Evolutionary conservation across 2,888 invertebrate genomes (phyloP).

Genomic region (Poecilus cupreus): DNA sequence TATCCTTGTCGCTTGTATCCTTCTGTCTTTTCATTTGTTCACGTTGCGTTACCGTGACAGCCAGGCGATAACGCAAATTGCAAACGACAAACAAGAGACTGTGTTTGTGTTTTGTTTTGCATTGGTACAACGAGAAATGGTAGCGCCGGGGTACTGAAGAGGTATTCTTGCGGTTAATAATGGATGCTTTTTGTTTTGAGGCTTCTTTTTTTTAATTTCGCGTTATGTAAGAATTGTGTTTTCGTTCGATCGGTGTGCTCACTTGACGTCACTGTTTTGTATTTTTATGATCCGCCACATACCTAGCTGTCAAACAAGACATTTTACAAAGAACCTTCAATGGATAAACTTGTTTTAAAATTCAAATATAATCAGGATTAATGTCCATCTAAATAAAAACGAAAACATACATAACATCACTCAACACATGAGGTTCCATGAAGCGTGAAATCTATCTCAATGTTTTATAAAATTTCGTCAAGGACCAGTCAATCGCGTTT

Average conservation of each 20-base stretch:
- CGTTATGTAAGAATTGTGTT: background rate
- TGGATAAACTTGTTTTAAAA: too few relatives aligned
- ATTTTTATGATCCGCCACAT: background rate
- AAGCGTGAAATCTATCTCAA: too few relatives aligned
- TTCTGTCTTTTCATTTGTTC: slow-evolving; percentile 35
- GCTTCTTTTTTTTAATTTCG: background rate
- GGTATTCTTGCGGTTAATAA: background rate
- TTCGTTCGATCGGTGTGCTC: background rate
- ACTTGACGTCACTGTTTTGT: background rate
- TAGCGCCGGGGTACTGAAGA: background rate
- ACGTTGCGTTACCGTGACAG: slow-evolving; percentile 21
- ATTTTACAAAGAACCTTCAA: too few relatives aligned
- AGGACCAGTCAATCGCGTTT: too few relatives aligned
- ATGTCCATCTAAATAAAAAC: too few relatives aligned
- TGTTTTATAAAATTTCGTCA: too few relatives aligned
- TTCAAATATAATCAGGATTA: too few relatives aligned
- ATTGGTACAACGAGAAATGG: slow-evolving; percentile 11
- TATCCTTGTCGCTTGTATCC: slow-evolving; percentile 8
- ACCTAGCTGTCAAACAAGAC: too few relatives aligned
- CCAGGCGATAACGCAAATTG: slow-evolving; percentile 27
- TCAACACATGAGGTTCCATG: too few relatives aligned
- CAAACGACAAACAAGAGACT: slow-evolving; percentile 34
- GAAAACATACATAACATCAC: too few relatives aligned
- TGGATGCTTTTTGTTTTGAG: background rate
- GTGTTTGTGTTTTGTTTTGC: slow-evolving; percentile 9